Percentiles rank a stretch among this genome's conserved stretches.
Evolutionary conservation across 2,888 invertebrate genomes (phyloP).

Genomic region (Xestia c-nigrum): DNA sequence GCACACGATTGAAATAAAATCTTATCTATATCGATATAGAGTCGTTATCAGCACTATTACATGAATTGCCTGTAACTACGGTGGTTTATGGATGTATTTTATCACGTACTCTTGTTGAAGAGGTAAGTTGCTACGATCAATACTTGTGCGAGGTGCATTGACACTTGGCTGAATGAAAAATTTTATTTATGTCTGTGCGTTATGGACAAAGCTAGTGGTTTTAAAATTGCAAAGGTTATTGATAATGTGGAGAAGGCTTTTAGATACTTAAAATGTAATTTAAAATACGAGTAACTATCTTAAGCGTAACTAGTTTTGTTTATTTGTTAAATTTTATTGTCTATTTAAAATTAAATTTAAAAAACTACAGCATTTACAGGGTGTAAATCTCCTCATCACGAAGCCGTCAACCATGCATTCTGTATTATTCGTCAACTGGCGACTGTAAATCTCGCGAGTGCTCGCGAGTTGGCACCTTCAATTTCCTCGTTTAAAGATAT

Average conservation of each 20-base stretch:
- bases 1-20: constrained; percentile 37
- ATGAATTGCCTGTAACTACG: constrained; percentile 31
- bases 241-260: neutral
- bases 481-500: no score
- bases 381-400: no score
- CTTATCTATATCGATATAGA: constrained; percentile 43
- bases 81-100: constrained; percentile 29
- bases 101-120: constrained; percentile 44
- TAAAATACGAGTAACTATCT: no score
- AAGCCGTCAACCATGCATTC: no score
- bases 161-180: constrained; percentile 23
- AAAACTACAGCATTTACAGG: no score
- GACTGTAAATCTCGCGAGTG: no score
- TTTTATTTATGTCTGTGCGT: neutral
- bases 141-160: constrained; percentile 45
- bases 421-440: no score
- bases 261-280: neutral
- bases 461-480: no score
- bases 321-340: no score
- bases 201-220: neutral
- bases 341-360: no score
- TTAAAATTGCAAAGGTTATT: neutral
- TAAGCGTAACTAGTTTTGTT: no score
- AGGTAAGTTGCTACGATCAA: constrained; percentile 46
- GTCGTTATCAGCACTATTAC: constrained; percentile 39